Base-by-base conservation (phyloP, 2,113 vertebrate genomes). In the Mastomys natalensis region DNA sequence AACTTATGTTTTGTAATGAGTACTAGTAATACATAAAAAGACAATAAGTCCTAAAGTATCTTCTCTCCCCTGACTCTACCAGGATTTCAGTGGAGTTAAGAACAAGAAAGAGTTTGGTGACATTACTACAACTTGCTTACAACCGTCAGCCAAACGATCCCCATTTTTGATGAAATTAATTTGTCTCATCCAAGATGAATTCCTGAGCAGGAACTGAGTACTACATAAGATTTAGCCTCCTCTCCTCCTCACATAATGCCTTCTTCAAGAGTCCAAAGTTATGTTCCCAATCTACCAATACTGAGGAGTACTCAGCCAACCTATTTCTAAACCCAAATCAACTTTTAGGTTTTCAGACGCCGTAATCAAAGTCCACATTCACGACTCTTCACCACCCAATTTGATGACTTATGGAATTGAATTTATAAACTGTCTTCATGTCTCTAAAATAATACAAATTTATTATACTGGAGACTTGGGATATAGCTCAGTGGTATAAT, bases 361-460 rank as follows among this genome's bases (percentile, higher is more conserved):
- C 16, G 5, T 7, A 2, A 45, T 17, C 43, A 45, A 93, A 10
- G 13, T 37, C 12, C 40, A 60, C 9, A 77, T 37, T 76, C 34
- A 66, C 26, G 88, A 37, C 45, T 62, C 45, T 22, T 78, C 7
- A 68, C 6, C 16, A 40, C 11, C 48, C 22, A 34, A 7, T 62
- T 85, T 29, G 48, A 84, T 4, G 19, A 53, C n/a, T 91, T 15
- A 9, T n/a, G 62, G 90, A 94, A 26, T 19, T 58, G 78, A 22
- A 55, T n/a, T 81, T 86, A 43, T 17, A 21, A 62, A 78, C 34
- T 37, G 17, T 40, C 3, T 60, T 64, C 43, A 1, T 78, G 55
- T 9, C 15, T 89, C 40, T 84, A 95, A 93, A 94, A 88, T 40
- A 89, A 80, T 70, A 51, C 40, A 78, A 89, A 87, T 45, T 64